Evolutionary conservation across 2,888 invertebrate genomes (phyloP), one percentile per base, ranked within the genome.

Genomic region (Quadroppia sp.): DNA sequence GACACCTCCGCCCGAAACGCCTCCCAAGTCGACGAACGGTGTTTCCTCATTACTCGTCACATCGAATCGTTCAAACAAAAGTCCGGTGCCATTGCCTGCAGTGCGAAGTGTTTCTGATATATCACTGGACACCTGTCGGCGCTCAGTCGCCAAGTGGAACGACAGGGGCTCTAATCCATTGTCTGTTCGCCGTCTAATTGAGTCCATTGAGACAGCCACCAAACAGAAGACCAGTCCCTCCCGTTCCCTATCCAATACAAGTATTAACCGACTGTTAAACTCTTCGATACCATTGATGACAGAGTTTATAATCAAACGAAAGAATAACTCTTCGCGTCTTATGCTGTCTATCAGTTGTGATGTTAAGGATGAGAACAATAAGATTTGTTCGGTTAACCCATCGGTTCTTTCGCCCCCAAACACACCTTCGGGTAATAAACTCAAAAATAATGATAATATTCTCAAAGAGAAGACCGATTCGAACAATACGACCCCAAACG

Each of bases 181-280:
- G 71, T 93, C 93, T 0, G 95, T 95, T 11, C 94, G 93, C 82
- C 91, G 91, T 71, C 85, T 95, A 40, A 94, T 95, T 76, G 92
- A 94, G 81, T 91, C 91, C 79, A 93, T 95, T 75, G 94, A 95
- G 84, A 92, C 90, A 81, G 89, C 88, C 25, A 89, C 89, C 50
- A 80, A 76, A 72, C 78, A 77, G 71, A 70, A 61, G 75, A 30
- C 28, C n/a, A 11, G 45, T 20, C 30, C 61, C 17, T 15, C 42
- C 30, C 48, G 32, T 17, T 20, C 48, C 45, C 25, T 45, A 11
- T 69, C 69, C 23, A 69, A 69, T 28, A 45, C 69, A 42, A 69
- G 69, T 45, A 69, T 69, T 45, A 69, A 69, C 28, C n/a, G 61
- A 7, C 25, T 45, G 17, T 45, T 69, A 36, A 69, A 45, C 42